Conservation (phyloP, 1,140 invertebrate species). For the Monochamus saltuarius region DNA sequence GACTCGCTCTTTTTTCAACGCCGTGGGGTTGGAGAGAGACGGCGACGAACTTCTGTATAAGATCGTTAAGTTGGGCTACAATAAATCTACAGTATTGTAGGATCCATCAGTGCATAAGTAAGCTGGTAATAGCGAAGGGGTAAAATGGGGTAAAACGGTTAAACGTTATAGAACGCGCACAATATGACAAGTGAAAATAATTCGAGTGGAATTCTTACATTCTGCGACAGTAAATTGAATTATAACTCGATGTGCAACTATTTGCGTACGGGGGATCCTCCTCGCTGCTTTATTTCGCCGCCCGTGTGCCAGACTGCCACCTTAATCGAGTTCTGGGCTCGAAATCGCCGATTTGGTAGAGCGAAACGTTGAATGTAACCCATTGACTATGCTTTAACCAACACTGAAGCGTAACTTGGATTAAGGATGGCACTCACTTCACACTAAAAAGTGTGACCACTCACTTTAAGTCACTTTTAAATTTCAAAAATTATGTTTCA, state of each 20-base stretch:
- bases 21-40: conserved; percentile 10
- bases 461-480: too few species aligned
- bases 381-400: too few species aligned
- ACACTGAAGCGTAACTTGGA: too few species aligned
- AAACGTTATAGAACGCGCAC: conserved; percentile 22
- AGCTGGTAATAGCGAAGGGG: conserved; percentile 29
- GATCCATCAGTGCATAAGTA: conserved; percentile 34
- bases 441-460: too few species aligned
- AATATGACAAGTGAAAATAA: conserved; percentile 39
- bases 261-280: not conserved
- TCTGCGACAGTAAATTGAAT: conserved; percentile 35
- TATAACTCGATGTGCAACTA: conserved; percentile 28
- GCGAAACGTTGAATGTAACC: too few species aligned
- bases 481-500: too few species aligned
- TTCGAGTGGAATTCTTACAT: conserved; percentile 41
- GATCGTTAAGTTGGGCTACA: conserved; percentile 24
- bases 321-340: too few species aligned
- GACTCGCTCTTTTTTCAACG: conserved; percentile 12
- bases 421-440: too few species aligned
- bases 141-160: conserved; percentile 28
- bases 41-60: conserved; percentile 8
- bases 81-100: conserved; percentile 30
- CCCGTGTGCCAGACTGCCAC: too few species aligned
- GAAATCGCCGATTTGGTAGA: too few species aligned
- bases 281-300: too few species aligned